phyloP scores from a whole-genome alignment of 2,113 vertebrate species.

The Scalopus aquaticus region DNA sequence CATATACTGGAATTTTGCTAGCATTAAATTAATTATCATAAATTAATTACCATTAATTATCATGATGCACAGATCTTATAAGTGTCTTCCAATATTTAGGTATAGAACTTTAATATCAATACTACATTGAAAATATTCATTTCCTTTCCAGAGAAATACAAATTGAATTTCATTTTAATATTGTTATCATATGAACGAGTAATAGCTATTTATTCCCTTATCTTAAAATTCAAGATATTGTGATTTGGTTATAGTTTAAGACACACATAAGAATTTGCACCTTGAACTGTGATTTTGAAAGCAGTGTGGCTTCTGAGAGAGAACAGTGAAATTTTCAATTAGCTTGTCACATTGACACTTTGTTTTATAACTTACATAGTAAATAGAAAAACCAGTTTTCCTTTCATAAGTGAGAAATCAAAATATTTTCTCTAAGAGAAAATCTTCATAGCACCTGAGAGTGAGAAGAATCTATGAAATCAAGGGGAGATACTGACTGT shows the following conservation, averaged over 20 bases:
- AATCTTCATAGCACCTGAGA: neutral
- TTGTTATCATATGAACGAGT: neutral
- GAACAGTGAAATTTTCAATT: neutral
- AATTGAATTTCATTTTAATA: slow-evolving; percentile 44
- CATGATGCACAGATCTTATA: neutral
- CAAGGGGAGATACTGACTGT: neutral
- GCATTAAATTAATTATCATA: neutral
- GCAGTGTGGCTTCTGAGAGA: neutral
- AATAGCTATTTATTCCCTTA: neutral
- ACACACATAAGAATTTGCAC: neutral
- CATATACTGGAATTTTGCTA: neutral
- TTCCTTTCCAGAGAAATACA: neutral
- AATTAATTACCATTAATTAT: too few species aligned
- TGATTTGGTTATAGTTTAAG: slow-evolving; percentile 1
- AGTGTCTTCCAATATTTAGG: neutral
- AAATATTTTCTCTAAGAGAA: neutral
- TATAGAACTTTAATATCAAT: slow-evolving; percentile 19
- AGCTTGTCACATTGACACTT: neutral
- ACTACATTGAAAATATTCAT: slow-evolving; percentile 3
- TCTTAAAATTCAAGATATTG: neutral
- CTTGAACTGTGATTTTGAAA: slow-evolving; percentile 6
- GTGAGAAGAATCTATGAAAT: neutral
- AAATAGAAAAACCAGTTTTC: neutral
- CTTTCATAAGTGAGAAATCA: neutral
- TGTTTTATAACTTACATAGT: neutral